These are phyloP conservation scores for Caenorhabditis doughertyi DNA, from an alignment of 2,888 invertebrate genomes.

Conservation along the genomic window DNA sequence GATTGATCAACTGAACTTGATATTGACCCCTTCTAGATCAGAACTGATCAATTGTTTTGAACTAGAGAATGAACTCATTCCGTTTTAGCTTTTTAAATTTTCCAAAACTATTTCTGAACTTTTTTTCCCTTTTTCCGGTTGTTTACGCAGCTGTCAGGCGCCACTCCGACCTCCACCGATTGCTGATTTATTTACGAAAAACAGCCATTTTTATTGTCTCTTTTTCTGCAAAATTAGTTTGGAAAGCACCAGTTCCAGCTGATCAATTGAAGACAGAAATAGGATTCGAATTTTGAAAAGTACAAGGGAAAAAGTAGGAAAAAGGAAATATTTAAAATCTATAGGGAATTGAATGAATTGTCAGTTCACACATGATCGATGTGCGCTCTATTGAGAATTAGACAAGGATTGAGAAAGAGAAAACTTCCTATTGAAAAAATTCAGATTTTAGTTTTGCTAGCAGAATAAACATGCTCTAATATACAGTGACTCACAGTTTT, in stretches of 20 bases:
- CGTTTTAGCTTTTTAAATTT: neutral
- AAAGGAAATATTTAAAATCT: too few relatives aligned
- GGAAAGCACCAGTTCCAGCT: neutral
- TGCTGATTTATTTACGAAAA: constrained; percentile 23
- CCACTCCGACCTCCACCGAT: constrained; percentile 18
- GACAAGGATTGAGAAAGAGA: neutral
- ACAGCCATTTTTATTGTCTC: constrained; percentile 5
- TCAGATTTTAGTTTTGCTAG: too few relatives aligned
- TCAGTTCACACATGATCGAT: constrained; percentile 27
- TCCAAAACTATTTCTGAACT: neutral
- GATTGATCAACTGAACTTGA: constrained; percentile 11
- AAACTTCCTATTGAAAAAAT: neutral
- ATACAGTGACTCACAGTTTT: too few relatives aligned
- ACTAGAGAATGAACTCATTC: neutral
- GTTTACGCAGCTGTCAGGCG: constrained; percentile 45
- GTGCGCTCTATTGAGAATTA: constrained; percentile 38
- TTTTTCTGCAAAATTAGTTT: constrained; percentile 25
- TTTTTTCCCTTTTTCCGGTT: constrained; percentile 8
- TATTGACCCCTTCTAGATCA: constrained; percentile 6
- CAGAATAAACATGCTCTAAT: too few relatives aligned
- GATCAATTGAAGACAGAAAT: constrained; percentile 5
- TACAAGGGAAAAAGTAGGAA: constrained; percentile 7
- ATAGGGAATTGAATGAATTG: constrained; percentile 23
- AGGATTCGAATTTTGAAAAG: neutral
- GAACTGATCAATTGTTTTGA: neutral